Evolutionary conservation across 2,888 invertebrate species (phyloP).

Genomic region (Mamestra brassicae): DNA sequence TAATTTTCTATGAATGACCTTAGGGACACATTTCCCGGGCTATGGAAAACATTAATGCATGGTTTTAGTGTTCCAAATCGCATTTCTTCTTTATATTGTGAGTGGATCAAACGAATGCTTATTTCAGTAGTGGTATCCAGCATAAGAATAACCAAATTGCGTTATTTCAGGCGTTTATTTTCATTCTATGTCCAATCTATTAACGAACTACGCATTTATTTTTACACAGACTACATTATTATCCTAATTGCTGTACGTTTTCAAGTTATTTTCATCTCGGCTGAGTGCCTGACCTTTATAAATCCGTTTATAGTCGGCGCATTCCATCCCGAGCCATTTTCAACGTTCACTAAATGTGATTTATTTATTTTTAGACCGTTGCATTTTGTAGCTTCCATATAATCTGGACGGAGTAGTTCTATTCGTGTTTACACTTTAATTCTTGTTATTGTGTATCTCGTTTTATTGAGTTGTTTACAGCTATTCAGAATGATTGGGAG

Average conservation of each 20-base stretch:
- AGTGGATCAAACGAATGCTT: neutral
- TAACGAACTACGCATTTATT: slow-evolving; percentile 28
- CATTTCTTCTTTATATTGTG: neutral
- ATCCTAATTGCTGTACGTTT: slow-evolving; percentile 12
- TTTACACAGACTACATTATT: neutral
- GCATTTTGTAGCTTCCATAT: slow-evolving; percentile 35
- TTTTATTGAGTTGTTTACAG: slow-evolving; percentile 45
- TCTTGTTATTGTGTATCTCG: slow-evolving; percentile 25
- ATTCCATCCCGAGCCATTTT: slow-evolving; percentile 28
- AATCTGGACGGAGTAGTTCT: slow-evolving; percentile 29
- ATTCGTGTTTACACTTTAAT: slow-evolving; percentile 42
- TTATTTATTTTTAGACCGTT: slow-evolving; percentile 48
- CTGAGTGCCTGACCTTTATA: slow-evolving; percentile 49
- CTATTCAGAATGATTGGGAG: neutral
- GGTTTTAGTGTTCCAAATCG: neutral
- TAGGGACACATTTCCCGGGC: neutral
- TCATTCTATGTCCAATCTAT: neutral
- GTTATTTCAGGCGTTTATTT: neutral
- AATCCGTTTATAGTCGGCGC: slow-evolving; percentile 30
- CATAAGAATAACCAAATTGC: neutral
- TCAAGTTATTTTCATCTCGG: slow-evolving; percentile 30
- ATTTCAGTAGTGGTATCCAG: neutral
- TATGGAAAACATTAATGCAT: neutral
- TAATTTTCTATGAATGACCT: slow-evolving; percentile 4
- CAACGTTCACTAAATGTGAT: slow-evolving; percentile 39